Percentiles rank a stretch among this genome's conserved stretches.
Evolutionary conservation across 2,888 invertebrate genomes (phyloP).

Genomic region (Amphipoea lucens): DNA sequence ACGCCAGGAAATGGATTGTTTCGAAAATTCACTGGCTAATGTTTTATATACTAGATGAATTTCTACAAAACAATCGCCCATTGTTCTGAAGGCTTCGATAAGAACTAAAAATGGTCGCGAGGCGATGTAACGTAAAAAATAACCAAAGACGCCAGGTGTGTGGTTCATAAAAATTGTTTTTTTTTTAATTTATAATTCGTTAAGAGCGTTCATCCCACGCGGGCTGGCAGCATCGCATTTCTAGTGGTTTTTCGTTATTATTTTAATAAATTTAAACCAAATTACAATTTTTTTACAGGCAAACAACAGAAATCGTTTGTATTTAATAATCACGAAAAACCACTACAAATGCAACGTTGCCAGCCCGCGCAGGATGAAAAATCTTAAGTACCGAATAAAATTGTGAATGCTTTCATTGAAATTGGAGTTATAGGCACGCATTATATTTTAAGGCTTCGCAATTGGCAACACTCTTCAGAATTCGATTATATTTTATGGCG

Average conservation of each 20-base stretch:
- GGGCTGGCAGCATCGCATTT: neutral
- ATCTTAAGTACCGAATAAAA: conserved; percentile 27
- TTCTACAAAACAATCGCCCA: conserved; percentile 81
- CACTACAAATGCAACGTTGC: too few relatives aligned
- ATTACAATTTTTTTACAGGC: neutral
- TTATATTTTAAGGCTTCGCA: conserved; percentile 19
- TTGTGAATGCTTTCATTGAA: conserved; percentile 30
- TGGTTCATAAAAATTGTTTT: conserved; percentile 2
- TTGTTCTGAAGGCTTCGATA: conserved; percentile 81
- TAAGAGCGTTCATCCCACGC: neutral
- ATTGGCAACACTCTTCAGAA: conserved; percentile 31
- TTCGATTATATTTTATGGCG: conserved; percentile 37
- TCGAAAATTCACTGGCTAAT: conserved; percentile 62
- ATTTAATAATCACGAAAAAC: too few relatives aligned
- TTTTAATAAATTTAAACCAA: neutral
- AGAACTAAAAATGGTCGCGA: conserved; percentile 64
- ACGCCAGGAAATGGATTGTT: conserved; percentile 71
- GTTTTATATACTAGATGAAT: conserved; percentile 83
- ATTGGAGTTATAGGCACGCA: conserved; percentile 23
- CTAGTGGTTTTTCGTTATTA: neutral
- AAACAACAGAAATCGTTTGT: too few relatives aligned
- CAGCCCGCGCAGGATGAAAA: neutral
- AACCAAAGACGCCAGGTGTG: conserved; percentile 54
- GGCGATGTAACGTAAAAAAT: conserved; percentile 59
- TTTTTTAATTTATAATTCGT: neutral